phyloP scores from a whole-genome alignment of 2,888 invertebrate genomes.

The Cephus nigrinus region DNA sequence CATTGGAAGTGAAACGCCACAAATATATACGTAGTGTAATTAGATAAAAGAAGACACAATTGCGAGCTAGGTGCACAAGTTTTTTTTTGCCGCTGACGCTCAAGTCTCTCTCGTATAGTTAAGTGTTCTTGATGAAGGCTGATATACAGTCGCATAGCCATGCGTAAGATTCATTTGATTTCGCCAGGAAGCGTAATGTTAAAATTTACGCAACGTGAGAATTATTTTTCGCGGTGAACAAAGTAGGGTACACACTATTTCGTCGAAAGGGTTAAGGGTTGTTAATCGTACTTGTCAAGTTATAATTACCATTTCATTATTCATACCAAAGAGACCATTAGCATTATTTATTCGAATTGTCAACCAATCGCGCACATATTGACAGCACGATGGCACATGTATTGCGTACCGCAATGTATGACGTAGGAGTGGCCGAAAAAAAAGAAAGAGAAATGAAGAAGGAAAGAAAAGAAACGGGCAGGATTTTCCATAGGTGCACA shows the following conservation, averaged over 20 bases:
- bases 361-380: not conserved
- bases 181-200: not conserved
- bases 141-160: not conserved
- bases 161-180: too few species aligned
- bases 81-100: too few species aligned
- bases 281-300: slow-evolving; percentile 13
- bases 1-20: too few species aligned
- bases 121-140: not conserved
- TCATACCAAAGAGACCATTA: slow-evolving; percentile 54
- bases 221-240: slow-evolving; percentile 1
- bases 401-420: not conserved
- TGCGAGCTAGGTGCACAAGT: too few species aligned
- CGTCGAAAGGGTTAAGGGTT: slow-evolving; percentile 18
- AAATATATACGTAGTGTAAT: too few species aligned
- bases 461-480: not conserved
- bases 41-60: too few species aligned
- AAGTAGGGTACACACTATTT: not conserved
- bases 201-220: not conserved
- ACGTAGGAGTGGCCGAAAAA: too few species aligned
- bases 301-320: slow-evolving; percentile 27
- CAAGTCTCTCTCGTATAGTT: not conserved
- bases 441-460: too few species aligned
- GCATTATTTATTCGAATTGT: slow-evolving; percentile 16
- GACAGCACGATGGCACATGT: not conserved
- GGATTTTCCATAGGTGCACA: not conserved